Evolutionary conservation across 1,140 invertebrate genomes (phyloP).

Genomic region (Eupeodes corollae): DNA sequence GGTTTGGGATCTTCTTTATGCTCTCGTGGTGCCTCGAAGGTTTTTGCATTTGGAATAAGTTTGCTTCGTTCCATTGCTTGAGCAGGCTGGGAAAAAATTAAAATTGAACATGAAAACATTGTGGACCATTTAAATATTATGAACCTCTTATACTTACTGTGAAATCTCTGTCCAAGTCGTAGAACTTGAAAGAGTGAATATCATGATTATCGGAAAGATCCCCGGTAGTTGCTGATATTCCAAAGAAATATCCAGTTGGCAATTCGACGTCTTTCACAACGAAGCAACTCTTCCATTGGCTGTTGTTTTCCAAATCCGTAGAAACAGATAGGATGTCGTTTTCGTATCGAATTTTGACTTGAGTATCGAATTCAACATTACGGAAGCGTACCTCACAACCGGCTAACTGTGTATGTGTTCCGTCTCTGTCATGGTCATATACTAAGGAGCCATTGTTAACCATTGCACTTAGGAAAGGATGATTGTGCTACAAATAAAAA

Average conservation of each 20-base stretch:
- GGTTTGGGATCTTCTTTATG: conserved; percentile 80
- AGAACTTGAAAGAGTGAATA: conserved; percentile 82
- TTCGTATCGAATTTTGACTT: conserved; percentile 83
- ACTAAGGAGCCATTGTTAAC: conserved; percentile 89
- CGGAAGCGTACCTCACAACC: conserved; percentile 91
- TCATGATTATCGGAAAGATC: conserved; percentile 97
- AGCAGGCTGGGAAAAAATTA: conserved; percentile 43
- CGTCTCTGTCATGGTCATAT: conserved; percentile 97
- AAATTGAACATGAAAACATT: conserved; percentile 2
- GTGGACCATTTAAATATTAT: too few relatives aligned
- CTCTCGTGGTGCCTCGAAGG: conserved; percentile 75
- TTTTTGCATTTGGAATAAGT: conserved; percentile 67
- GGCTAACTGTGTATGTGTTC: conserved; percentile 91
- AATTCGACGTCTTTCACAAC: conserved; percentile 77
- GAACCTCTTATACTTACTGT: conserved; percentile 43
- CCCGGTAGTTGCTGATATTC: conserved; percentile 89
- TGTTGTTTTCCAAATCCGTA: conserved; percentile 83
- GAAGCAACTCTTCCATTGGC: conserved; percentile 90
- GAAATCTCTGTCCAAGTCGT: conserved; percentile 68
- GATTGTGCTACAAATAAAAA: conserved; percentile 63
- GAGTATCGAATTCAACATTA: conserved; percentile 85
- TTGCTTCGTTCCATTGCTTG: conserved; percentile 57
- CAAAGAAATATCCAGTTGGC: conserved; percentile 93
- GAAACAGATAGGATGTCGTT: conserved; percentile 78
- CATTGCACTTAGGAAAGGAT: conserved; percentile 98